A percentile compares a stretch with the other conserved stretches of the same genome.
phyloP scores from a whole-genome alignment of 1,140 invertebrate species.

The Nasonia giraulti region DNA sequence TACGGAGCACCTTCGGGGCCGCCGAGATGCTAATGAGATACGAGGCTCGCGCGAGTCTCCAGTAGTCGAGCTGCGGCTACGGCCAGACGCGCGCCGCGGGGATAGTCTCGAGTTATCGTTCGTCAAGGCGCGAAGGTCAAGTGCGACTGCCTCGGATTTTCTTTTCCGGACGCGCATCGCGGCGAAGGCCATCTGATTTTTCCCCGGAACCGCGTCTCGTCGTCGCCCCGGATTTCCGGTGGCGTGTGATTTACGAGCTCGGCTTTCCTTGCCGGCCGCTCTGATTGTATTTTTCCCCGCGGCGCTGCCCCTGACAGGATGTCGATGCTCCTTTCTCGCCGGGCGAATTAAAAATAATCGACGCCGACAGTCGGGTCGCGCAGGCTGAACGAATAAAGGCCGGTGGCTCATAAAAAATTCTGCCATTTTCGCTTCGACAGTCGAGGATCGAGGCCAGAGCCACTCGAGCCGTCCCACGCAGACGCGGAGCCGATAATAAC shows the following conservation, averaged over 20 bases:
- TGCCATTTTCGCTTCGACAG: no score
- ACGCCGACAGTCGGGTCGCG: not conserved
- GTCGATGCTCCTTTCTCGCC: conserved; percentile 4
- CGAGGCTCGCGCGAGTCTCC: not conserved
- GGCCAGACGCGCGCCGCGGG: conserved; percentile 25
- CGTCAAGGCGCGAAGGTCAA: no score
- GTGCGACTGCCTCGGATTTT: conserved; percentile 37
- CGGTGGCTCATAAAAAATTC: not conserved
- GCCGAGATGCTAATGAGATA: not conserved
- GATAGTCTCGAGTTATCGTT: not conserved
- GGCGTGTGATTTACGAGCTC: conserved; percentile 28
- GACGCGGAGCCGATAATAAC: no score
- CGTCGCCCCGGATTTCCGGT: no score
- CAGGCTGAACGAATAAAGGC: no score
- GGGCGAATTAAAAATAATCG: not conserved
- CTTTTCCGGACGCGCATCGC: no score
- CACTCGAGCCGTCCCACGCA: not conserved
- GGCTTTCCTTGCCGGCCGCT: not conserved
- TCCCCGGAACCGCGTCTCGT: no score
- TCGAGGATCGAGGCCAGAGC: no score
- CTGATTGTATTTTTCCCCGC: not conserved
- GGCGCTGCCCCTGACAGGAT: conserved; percentile 12
- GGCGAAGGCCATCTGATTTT: no score
- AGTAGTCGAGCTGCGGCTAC: conserved; percentile 12
- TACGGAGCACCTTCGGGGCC: no score